Evolutionary conservation across 2,888 invertebrate genomes (phyloP).

Genomic region (Leuctra nigra): DNA sequence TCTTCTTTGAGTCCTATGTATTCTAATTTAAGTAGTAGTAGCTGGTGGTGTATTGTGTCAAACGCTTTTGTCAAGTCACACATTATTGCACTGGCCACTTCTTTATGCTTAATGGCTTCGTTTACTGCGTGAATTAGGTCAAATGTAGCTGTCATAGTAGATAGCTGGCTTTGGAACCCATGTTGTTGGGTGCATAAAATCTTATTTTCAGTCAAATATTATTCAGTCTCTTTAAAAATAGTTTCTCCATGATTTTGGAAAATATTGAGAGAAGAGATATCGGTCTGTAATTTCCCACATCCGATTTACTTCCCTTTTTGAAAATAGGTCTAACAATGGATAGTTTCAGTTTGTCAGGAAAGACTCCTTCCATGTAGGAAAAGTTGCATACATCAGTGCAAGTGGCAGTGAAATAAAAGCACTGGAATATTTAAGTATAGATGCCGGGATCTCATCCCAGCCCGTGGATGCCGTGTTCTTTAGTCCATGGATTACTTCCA

Average conservation of each 20-base stretch:
- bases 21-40: background rate
- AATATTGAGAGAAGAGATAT: conserved; percentile 1
- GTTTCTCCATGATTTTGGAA: background rate
- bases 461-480: background rate
- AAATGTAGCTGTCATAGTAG: conserved; percentile 5
- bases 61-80: conserved; percentile 10
- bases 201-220: background rate
- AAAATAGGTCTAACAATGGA: background rate
- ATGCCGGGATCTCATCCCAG: background rate
- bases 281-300: conserved; percentile 1
- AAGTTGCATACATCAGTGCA: background rate
- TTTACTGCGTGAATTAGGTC: background rate
- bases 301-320: background rate
- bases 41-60: conserved; percentile 9
- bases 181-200: background rate
- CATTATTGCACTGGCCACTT: background rate
- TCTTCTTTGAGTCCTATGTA: background rate
- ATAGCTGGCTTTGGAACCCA: background rate
- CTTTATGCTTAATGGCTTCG: background rate
- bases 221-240: background rate
- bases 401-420: background rate
- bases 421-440: background rate
- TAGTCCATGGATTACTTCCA: background rate
- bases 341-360: background rate
- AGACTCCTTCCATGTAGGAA: background rate